Base-by-base conservation (phyloP, 1,140 invertebrate genomes). In the Drosophila athabasca region DNA sequence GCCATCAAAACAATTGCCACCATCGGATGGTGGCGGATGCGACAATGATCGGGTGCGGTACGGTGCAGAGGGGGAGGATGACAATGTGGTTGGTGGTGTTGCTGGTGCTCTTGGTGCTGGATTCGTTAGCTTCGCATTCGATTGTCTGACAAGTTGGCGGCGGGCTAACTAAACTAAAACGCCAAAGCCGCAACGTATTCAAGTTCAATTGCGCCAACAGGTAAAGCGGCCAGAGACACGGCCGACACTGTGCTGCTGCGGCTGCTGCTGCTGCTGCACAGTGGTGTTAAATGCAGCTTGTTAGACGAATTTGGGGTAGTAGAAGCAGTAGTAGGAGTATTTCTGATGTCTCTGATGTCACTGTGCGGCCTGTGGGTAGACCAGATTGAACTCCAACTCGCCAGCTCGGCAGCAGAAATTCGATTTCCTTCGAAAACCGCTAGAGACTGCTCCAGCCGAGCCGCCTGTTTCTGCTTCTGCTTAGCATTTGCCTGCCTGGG, bases 351-450 rank as follows among this genome's bases (percentile, higher is more conserved):
- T 45, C 5, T 7, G 9, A 29, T 26, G 29, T 45, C 73, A 76
- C 52, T 69, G 73, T 76, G 52, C 46, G 19, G 59, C 66, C 61
- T 76, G 60, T 70, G 77, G 79, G 52, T 62, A 81, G 73, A 73
- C 50, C 35, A 43, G 58, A 50, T 70, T 68, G 17, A 76, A 66
- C 55, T 82, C 11, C 48, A 66, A 55, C 69, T 79, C 24, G 67
- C 11, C 55, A 66, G 59, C 65, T 76, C 19, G 73, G 52, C 62
- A 50, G 62, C 69, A 60, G 54, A 72, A 51, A 73, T 87, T 82
- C 83, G 84, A 89, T 88, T 88, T 88, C 83, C 84, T 88, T 88
- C 84, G 83, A 88, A 88, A 89, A 89, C 84, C 83, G 83, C 83
- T 88, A 88, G 83, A 88, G 83, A 88, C 79, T 73, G 61, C 49